Evolutionary conservation across 1,140 invertebrate species (phyloP).

Genomic region (Potamilus streckersoni): DNA sequence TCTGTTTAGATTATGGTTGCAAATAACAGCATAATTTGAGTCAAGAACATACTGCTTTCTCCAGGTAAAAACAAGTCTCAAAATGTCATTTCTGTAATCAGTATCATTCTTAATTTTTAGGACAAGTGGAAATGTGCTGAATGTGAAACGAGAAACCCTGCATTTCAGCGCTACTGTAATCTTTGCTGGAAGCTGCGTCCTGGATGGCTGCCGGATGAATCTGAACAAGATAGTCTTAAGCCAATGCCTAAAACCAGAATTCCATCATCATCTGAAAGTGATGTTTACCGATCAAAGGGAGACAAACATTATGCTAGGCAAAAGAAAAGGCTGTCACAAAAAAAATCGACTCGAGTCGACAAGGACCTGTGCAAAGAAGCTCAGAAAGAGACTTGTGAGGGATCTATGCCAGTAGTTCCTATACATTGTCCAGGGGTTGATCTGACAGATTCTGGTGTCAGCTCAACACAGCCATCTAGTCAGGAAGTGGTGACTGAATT

Average conservation of each 20-base stretch:
- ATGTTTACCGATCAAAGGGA: constrained; percentile 3
- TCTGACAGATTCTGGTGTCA: constrained; percentile 9
- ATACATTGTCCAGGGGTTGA: background rate
- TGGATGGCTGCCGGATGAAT: constrained; percentile 41
- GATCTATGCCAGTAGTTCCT: too few species aligned
- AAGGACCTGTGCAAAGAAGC: too few species aligned
- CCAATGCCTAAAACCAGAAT: background rate
- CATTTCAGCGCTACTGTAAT: constrained; percentile 43
- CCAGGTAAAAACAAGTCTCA: background rate
- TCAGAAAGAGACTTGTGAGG: too few species aligned
- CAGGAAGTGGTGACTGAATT: background rate
- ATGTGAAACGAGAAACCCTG: constrained; percentile 39
- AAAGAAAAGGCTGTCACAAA: too few species aligned
- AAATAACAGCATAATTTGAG: too few species aligned
- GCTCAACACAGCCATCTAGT: constrained; percentile 10
- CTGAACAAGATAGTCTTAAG: background rate
- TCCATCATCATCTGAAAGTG: background rate
- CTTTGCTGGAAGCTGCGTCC: constrained; percentile 48
- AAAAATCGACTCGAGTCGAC: too few species aligned
- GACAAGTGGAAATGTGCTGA: constrained; percentile 49
- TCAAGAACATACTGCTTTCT: too few species aligned
- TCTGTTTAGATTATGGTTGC: too few species aligned
- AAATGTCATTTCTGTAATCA: background rate
- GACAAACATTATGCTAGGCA: background rate
- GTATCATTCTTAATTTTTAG: constrained; percentile 24